Evolutionary conservation across 1,140 invertebrate species (phyloP).

Genomic region (Meloidogyne floridensis): DNA sequence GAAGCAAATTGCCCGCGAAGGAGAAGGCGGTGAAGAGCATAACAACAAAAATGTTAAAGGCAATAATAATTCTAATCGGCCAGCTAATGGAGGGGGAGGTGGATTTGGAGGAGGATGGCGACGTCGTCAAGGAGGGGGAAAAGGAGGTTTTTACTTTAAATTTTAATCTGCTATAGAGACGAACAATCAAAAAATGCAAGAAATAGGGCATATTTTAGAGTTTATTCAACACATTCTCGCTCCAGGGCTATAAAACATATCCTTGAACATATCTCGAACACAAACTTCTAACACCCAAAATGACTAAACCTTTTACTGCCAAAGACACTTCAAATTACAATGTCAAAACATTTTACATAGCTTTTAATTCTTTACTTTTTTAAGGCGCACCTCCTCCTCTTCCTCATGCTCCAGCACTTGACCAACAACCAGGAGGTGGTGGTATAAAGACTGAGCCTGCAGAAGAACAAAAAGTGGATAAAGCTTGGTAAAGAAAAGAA

Average conservation of each 20-base stretch:
- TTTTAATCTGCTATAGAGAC: no score
- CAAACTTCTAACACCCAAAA: no score
- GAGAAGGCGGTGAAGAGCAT: neutral
- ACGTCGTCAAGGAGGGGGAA: neutral
- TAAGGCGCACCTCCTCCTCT: neutral
- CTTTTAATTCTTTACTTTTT: no score
- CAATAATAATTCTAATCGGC: neutral
- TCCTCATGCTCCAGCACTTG: neutral
- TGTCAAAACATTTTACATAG: no score
- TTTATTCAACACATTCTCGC: no score
- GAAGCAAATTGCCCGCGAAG: neutral
- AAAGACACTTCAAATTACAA: no score
- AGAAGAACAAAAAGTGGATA: neutral
- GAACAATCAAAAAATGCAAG: neutral
- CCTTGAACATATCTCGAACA: no score
- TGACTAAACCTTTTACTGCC: no score
- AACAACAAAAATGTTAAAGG: neutral
- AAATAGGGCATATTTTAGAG: no score
- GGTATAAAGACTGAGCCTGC: neutral
- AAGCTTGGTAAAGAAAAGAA: neutral
- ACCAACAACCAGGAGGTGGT: neutral
- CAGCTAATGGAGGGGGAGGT: slow-evolving; percentile 16
- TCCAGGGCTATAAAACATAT: no score
- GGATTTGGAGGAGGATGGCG: slow-evolving; percentile 10
- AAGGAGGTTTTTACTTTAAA: neutral